A percentile compares a stretch with the other conserved stretches of the same genome.
These are phyloP conservation scores for Elanoides forficatus DNA, from an alignment of 2,113 vertebrate species.

Conservation along the genomic window DNA sequence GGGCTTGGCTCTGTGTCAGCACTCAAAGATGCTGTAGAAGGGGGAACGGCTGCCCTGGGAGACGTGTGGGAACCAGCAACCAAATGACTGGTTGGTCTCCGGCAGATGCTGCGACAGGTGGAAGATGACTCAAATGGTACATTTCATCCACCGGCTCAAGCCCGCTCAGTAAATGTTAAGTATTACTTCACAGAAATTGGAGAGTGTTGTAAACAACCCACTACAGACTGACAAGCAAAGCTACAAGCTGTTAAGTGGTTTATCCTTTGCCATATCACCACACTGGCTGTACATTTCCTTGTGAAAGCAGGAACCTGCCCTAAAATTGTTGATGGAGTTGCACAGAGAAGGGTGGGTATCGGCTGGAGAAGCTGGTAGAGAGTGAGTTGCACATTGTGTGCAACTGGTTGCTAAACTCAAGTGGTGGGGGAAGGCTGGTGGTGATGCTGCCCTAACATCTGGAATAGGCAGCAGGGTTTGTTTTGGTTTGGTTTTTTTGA, in stretches of 20 bases:
- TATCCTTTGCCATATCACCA: not conserved
- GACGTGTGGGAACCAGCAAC: not conserved
- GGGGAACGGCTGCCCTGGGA: not conserved
- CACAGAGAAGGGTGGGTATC: not conserved
- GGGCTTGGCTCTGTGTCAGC: not conserved
- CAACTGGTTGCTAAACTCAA: not conserved
- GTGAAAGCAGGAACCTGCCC: not conserved
- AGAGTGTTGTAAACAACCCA: not conserved
- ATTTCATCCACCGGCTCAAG: not conserved
- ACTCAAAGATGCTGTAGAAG: not conserved
- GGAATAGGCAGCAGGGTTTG: not conserved
- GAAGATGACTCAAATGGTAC: not conserved
- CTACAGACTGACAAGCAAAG: not conserved
- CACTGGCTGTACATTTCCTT: not conserved
- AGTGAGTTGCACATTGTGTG: fast-evolving
- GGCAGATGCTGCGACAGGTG: not conserved
- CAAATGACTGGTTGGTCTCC: not conserved
- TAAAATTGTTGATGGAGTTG: not conserved
- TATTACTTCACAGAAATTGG: not conserved
- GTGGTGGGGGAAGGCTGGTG: not conserved
- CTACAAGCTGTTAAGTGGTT: not conserved
- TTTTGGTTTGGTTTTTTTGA: not conserved
- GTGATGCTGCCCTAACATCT: not conserved
- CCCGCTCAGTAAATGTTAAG: not conserved
- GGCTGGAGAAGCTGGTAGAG: not conserved